Base-by-base conservation (phyloP, 2,113 vertebrate species). In the Thomomys bottae region DNA sequence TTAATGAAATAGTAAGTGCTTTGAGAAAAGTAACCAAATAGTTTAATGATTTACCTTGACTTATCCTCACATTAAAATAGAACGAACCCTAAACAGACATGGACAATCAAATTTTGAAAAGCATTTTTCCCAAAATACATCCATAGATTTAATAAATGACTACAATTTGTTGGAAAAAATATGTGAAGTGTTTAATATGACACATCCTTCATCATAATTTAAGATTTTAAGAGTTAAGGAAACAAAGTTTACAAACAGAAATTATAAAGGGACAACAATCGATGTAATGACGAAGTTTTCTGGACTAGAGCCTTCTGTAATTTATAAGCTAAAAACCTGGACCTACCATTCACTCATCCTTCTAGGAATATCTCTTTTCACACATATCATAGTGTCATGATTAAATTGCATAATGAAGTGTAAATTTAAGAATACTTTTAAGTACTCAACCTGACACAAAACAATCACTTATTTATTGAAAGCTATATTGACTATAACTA, bases 331-430 rank as follows among this genome's bases (percentile, higher is more conserved):
- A 3, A 87, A 61, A 5, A 5, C 4, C 24, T 23, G 2, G 12
- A 2, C 1, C 28, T 9, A 3, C 26, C 20, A 4, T 5, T 38
- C 28, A 40, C 6, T 71, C 20, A 4, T 5, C 40, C 95, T 8
- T 30, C 3, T 30, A 0, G 0, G 0, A 6, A 24, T 30, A n/a
- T 0, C 57, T 2, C 9, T 70, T 59, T 77, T n/a, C 75, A 77
- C 88, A 63, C 77, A 34, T 45, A 15, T 4, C 32, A 28, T 8
- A 42, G 63, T n/a, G 26, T 24, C 54, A 85, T 67, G 11, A 36
- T 57, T 42, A 42, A 32, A 61, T 49, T 79, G 49, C 4, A 0
- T 15, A 26, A 30, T n/a, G 3, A 1, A 34, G 34, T 84, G 49
- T 30, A 76, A 45, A 11, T 77, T 81, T 45, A 67, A 10, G 20